Evolutionary conservation across 2,888 invertebrate species (phyloP).

Genomic region (Eudemis profundana): DNA sequence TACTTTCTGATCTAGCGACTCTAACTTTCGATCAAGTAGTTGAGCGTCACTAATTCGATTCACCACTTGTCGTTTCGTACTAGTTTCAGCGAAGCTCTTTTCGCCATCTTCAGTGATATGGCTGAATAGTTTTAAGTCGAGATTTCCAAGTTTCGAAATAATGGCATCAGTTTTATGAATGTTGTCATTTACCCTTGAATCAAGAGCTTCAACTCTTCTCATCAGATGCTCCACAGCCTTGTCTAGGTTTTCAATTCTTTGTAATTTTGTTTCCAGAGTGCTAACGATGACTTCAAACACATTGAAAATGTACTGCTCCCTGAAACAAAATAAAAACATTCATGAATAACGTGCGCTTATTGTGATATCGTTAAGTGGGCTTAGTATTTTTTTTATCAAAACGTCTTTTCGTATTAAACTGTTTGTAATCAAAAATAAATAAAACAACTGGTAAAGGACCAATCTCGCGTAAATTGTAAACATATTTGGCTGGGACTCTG

Average conservation of each 20-base stretch:
- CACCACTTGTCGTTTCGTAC: constrained; percentile 53
- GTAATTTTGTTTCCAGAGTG: constrained; percentile 94
- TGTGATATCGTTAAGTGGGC: too few species aligned
- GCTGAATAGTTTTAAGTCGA: constrained; percentile 91
- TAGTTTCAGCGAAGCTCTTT: constrained; percentile 66
- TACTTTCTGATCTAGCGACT: constrained; percentile 92
- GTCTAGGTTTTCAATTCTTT: constrained; percentile 94
- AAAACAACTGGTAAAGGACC: too few species aligned
- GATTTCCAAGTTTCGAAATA: constrained; percentile 89
- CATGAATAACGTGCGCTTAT: too few species aligned
- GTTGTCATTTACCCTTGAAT: constrained; percentile 92
- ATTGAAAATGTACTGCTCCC: constrained; percentile 94
- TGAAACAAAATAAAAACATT: constrained; percentile 79
- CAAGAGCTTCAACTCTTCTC: constrained; percentile 93
- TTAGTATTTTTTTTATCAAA: too few species aligned
- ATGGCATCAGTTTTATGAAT: constrained; percentile 94
- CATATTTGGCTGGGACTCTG: too few species aligned
- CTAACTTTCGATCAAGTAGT: constrained; percentile 87
- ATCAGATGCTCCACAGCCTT: constrained; percentile 95
- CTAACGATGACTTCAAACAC: constrained; percentile 96
- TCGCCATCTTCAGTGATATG: constrained; percentile 75
- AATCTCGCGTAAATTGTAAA: too few species aligned
- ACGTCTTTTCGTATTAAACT: too few species aligned
- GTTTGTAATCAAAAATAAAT: too few species aligned
- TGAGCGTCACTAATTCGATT: constrained; percentile 70